A percentile compares a stretch with the other conserved stretches of the same genome.
phyloP scores from a whole-genome alignment of 92 coral and sea anemone species.

The Umimayanthus kanabou region DNA sequence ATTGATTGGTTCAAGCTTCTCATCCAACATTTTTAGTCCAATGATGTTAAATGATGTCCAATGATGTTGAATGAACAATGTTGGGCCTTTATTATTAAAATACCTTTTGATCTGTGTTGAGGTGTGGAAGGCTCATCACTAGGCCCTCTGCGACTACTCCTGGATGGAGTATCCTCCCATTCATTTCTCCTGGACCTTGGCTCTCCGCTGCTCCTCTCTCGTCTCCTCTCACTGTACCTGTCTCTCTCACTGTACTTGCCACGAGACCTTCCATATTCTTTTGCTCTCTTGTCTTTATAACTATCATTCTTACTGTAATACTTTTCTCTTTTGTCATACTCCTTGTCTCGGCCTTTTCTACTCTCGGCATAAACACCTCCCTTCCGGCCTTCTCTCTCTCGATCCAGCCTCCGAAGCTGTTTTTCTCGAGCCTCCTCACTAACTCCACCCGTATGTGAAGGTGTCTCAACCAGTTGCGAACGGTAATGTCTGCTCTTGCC shows the following conservation, averaged over 20 bases:
- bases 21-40: no score
- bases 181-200: conserved; percentile 80
- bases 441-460: conserved; percentile 97
- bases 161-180: conserved; percentile 96
- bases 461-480: conserved; percentile 85
- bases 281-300: conserved; percentile 47
- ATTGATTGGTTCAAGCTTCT: no score
- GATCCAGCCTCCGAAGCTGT: conserved; percentile 81
- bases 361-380: conserved; percentile 94
- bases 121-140: conserved; percentile 82
- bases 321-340: conserved; percentile 48
- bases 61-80: no score
- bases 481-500: conserved; percentile 82
- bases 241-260: conserved; percentile 53
- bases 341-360: conserved; percentile 45
- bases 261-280: conserved; percentile 40
- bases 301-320: conserved; percentile 50
- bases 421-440: conserved; percentile 91
- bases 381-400: conserved; percentile 80
- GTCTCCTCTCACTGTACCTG: conserved; percentile 31
- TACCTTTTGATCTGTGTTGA: conserved; percentile 75
- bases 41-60: no score
- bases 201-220: conserved; percentile 63
- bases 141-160: conserved; percentile 66
- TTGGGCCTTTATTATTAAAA: neutral